Conservation (phyloP, 2,888 invertebrate species). For the Endomychus coccineus region DNA sequence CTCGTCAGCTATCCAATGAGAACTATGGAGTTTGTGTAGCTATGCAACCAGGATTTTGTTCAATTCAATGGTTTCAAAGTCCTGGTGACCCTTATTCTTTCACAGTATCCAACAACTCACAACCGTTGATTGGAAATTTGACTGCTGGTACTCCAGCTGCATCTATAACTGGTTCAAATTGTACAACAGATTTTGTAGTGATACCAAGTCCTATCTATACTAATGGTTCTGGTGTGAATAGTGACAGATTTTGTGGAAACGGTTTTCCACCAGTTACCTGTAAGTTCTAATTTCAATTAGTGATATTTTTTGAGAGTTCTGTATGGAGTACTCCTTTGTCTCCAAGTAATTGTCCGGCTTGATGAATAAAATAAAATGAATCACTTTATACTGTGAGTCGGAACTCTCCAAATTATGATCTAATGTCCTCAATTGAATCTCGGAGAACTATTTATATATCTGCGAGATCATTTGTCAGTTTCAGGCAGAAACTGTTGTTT, state of each 20-base stretch:
- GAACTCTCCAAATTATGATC: too few species aligned
- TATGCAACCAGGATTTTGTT: conserved; percentile 65
- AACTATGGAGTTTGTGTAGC: conserved; percentile 73
- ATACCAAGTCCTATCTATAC: conserved; percentile 57
- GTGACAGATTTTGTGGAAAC: conserved; percentile 70
- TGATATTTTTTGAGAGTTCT: too few species aligned
- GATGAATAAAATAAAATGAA: too few species aligned
- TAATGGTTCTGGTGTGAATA: conserved; percentile 42
- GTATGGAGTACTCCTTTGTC: too few species aligned
- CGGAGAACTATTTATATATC: too few species aligned
- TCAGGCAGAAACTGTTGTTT: too few species aligned
- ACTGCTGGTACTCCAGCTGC: conserved; percentile 52
- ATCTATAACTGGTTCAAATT: conserved; percentile 52
- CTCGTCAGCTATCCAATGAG: conserved; percentile 62
- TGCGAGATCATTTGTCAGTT: too few species aligned
- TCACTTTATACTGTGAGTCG: too few species aligned
- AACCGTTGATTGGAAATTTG: conserved; percentile 51
- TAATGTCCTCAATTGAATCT: too few species aligned
- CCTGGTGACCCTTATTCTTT: conserved; percentile 54
- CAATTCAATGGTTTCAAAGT: conserved; percentile 57
- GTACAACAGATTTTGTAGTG: conserved; percentile 66
- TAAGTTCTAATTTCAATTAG: conserved; percentile 44
- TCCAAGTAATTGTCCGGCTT: too few species aligned
- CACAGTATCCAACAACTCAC: conserved; percentile 64
- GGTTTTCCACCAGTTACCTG: conserved; percentile 60